phyloP scores from a whole-genome alignment of 2,797 vertebrate genomes.

The Falco biarmicus region DNA sequence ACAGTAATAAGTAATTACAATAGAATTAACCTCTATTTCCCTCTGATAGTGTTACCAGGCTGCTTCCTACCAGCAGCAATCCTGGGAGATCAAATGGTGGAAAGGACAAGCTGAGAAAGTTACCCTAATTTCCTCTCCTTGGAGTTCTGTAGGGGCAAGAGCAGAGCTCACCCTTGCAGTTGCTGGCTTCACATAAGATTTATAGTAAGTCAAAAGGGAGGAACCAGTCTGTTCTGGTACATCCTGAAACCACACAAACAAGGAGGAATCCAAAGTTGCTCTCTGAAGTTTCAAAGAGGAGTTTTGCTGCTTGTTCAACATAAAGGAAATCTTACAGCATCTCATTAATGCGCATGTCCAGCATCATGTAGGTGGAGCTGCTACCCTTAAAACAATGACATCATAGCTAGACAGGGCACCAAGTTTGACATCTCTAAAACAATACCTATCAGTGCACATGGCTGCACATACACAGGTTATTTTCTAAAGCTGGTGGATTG shows the following conservation, averaged over 20 bases:
- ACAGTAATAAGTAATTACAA: not conserved
- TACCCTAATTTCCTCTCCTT: not conserved
- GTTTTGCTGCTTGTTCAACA: not conserved
- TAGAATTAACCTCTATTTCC: slow-evolving; percentile 10
- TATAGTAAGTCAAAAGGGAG: not conserved
- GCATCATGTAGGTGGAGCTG: not conserved
- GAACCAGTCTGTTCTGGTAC: not conserved
- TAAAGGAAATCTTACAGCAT: not conserved
- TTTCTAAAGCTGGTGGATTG: not conserved
- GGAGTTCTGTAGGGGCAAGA: not conserved
- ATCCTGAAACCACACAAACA: not conserved
- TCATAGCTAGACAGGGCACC: not conserved
- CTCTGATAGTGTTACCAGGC: not conserved
- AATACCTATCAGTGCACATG: not conserved
- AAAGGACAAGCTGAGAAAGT: not conserved
- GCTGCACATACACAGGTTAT: not conserved
- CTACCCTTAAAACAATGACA: not conserved
- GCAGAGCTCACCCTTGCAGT: not conserved
- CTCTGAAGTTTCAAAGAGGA: not conserved
- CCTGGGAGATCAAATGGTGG: not conserved
- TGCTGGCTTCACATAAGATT: not conserved
- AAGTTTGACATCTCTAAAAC: not conserved
- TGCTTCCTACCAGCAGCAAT: not conserved
- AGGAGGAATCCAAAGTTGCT: not conserved
- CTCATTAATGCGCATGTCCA: not conserved